Evolutionary conservation across 2,888 invertebrate genomes (phyloP).

Genomic region (Chesias legatella): DNA sequence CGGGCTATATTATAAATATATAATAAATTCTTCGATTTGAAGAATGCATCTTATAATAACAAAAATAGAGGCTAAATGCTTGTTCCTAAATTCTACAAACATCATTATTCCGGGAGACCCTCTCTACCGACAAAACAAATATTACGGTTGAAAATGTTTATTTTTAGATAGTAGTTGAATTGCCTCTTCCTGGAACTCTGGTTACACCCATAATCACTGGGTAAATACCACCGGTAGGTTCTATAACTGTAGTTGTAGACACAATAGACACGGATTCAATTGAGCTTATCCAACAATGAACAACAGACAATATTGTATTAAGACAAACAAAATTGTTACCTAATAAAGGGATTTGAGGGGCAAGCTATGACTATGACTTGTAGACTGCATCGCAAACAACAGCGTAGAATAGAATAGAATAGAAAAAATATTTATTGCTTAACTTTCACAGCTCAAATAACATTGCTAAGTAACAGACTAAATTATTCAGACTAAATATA

Average conservation of each 20-base stretch:
- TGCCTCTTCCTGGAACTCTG: slow-evolving; percentile 65
- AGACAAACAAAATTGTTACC: slow-evolving; percentile 7
- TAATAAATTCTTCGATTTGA: slow-evolving; percentile 37
- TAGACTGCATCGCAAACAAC: no score
- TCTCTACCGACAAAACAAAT: slow-evolving; percentile 66
- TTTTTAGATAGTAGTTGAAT: slow-evolving; percentile 69
- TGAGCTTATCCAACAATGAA: slow-evolving; percentile 13
- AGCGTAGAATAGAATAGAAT: no score
- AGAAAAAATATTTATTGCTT: no score
- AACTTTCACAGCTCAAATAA: no score
- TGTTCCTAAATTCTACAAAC: slow-evolving; percentile 60
- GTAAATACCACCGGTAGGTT: slow-evolving; percentile 52
- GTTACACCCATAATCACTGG: slow-evolving; percentile 63
- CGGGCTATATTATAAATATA: slow-evolving; percentile 35
- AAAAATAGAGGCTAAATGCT: slow-evolving; percentile 37
- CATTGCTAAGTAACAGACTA: no score
- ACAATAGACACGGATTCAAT: slow-evolving; percentile 19
- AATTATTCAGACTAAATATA: no score
- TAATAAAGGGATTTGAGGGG: background rate
- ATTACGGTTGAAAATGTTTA: slow-evolving; percentile 67
- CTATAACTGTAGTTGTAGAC: slow-evolving; percentile 25
- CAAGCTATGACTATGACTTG: no score
- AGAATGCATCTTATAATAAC: slow-evolving; percentile 37
- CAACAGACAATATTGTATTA: slow-evolving; percentile 10
- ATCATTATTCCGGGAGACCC: slow-evolving; percentile 61